Percentiles rank a stretch among this genome's conserved stretches.
Evolutionary conservation across 2,888 invertebrate genomes (phyloP).

Genomic region (Uloborus plumipes): DNA sequence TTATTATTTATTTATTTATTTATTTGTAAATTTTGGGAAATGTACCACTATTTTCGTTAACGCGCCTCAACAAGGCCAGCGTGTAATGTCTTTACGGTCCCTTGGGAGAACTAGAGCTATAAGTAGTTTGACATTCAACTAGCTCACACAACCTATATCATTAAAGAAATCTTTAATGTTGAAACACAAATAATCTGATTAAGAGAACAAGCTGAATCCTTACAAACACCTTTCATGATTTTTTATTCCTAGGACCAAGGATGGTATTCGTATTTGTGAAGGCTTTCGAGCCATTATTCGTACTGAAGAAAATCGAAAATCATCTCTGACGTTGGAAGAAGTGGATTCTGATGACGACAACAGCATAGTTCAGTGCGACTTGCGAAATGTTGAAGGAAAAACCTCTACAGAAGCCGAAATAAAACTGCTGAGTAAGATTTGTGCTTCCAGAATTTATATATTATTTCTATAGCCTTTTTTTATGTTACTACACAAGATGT

Average conservation of each 20-base stretch:
- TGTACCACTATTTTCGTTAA: no score
- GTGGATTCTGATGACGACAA: conserved; percentile 52
- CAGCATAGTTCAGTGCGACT: conserved; percentile 15
- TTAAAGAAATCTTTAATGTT: neutral
- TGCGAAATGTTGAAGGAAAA: conserved; percentile 27
- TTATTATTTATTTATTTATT: no score
- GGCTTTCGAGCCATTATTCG: conserved; percentile 1
- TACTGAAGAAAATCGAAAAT: conserved; percentile 8
- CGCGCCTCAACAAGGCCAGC: no score
- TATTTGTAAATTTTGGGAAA: no score
- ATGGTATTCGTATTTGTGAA: conserved; percentile 32
- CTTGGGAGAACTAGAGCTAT: no score
- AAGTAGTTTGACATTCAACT: no score
- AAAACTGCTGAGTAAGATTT: conserved; percentile 22
- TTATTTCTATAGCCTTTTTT: no score
- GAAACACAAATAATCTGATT: neutral
- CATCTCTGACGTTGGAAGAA: conserved; percentile 22
- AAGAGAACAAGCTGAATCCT: neutral
- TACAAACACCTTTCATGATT: neutral
- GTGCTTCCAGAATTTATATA: no score
- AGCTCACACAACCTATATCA: neutral
- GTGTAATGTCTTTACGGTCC: no score
- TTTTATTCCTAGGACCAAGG: conserved; percentile 33
- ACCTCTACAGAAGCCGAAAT: conserved; percentile 31
- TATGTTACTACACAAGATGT: no score